A percentile compares a stretch with the other conserved stretches of the same genome.
These are phyloP conservation scores for Tribolium castaneum DNA, from an alignment of 1,140 invertebrate genomes.

Conservation along the genomic window DNA sequence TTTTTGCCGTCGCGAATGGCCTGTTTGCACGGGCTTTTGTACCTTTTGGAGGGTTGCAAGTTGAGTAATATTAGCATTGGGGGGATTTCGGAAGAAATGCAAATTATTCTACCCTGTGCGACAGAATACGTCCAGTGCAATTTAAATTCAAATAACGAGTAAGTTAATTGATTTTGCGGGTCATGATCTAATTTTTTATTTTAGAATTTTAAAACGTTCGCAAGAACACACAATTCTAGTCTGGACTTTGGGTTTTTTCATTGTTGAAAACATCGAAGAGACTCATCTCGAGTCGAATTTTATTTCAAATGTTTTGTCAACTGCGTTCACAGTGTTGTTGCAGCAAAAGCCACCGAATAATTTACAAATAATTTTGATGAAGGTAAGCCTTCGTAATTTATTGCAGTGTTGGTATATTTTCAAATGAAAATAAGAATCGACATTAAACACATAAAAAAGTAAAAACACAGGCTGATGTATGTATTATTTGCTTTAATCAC, in stretches of 20 bases:
- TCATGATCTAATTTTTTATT: conserved; percentile 41
- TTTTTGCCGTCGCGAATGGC: conserved; percentile 76
- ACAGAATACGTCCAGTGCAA: conserved; percentile 78
- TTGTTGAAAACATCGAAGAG: conserved; percentile 72
- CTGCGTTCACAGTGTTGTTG: conserved; percentile 63
- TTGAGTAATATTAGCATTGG: conserved; percentile 69
- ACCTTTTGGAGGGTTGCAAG: conserved; percentile 77
- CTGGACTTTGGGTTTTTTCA: conserved; percentile 77
- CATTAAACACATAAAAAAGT: no score
- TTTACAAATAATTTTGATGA: conserved; percentile 65
- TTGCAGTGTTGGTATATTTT: no score
- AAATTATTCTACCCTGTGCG: conserved; percentile 71
- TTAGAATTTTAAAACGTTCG: conserved; percentile 67
- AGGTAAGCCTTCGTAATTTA: conserved; percentile 57
- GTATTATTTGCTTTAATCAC: no score
- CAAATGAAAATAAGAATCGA: no score
- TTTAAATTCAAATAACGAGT: conserved; percentile 69
- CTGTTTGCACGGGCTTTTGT: conserved; percentile 80
- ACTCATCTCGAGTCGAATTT: conserved; percentile 63
- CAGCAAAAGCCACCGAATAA: conserved; percentile 62
- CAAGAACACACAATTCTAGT: conserved; percentile 74
- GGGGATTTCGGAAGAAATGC: conserved; percentile 69
- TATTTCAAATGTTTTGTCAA: conserved; percentile 63
- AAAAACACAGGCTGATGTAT: no score
- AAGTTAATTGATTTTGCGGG: conserved; percentile 52